These are phyloP conservation scores for Hylia prasina DNA, from an alignment of 2,113 vertebrate genomes.

Conservation along the genomic window DNA sequence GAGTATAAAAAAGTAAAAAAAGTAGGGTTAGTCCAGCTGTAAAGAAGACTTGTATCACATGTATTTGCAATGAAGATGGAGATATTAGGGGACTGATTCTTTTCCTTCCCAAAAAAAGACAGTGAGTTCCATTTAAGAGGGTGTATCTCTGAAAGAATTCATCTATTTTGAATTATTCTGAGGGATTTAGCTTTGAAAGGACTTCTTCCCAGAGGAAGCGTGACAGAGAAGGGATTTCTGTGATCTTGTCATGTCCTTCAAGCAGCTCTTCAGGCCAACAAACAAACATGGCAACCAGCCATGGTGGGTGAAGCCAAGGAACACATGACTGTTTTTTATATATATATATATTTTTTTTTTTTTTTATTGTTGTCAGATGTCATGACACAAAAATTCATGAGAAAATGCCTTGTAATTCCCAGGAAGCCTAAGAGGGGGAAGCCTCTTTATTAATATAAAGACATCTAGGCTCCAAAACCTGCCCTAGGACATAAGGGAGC, in stretches of 20 bases:
- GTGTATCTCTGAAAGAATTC: background rate
- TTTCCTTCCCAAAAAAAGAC: background rate
- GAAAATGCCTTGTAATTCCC: conserved; percentile 41
- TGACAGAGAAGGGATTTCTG: conserved; percentile 18
- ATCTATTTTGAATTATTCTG: background rate
- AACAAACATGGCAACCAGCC: conserved; percentile 12
- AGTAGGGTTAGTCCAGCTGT: background rate
- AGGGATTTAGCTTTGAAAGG: background rate
- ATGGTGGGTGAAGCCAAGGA: conserved; percentile 20
- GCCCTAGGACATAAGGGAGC: background rate
- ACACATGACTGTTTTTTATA: background rate
- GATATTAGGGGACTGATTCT: background rate
- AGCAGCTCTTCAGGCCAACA: background rate
- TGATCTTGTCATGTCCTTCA: background rate
- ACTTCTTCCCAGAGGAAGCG: background rate
- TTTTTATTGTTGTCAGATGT: background rate
- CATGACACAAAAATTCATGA: conserved; percentile 34
- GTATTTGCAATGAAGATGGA: background rate
- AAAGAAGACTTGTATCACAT: background rate
- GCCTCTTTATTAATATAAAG: background rate
- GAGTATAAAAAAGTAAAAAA: background rate
- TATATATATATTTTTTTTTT: background rate
- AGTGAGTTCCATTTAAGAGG: background rate
- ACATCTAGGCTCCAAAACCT: background rate
- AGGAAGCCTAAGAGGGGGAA: background rate